Base-by-base conservation (phyloP, 2,797 vertebrate species). In the Tinamus major region DNA sequence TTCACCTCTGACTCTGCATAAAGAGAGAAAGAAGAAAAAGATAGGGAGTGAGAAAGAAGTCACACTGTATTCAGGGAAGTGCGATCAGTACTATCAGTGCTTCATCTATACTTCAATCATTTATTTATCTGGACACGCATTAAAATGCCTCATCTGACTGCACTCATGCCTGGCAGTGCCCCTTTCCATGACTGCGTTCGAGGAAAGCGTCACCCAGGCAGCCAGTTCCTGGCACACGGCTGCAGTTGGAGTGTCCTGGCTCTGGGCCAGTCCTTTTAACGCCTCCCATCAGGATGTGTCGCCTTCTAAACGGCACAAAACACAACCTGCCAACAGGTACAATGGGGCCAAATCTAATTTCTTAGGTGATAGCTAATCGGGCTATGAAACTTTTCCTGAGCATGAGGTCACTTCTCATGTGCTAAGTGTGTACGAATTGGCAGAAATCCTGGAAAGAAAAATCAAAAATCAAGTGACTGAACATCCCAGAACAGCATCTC, bases 191-290 rank as follows among this genome's bases (percentile, higher is more conserved):
- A 67, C 55, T 10, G 3, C 9, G 18, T 65, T 61, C 27, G 42
- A 75, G 35, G n/a, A 49, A 55, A 48, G 33, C 37, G 42, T 63
- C 42, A 55, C n/a, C 10, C 44, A 82, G 48, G 9, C 71, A 93
- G 27, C 3, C 69, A 27, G 49, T 64, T 37, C 51, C 26, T 51
- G 27, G 12, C 1, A 0, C 18, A 23, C 0, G 11, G 31, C 7
- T 81, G 55, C 44, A 76, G 77, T 13, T 53, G 33, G 31, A 23
- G 62, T 1, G 37, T 5, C 8, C 16, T 75, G 33, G n/a, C 11
- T 85, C 37, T n/a, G 75, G 55, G 44, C 19, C 77, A 71, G 18
- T 3, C 10, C 19, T 49, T 77, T 53, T 31, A 72, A 49, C 29
- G 14, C 49, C 64, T 31, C 5, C 59, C 75, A 42, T 46, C 87